Conservation (phyloP, 2,888 invertebrate genomes). For the Euzophera pinguis region DNA sequence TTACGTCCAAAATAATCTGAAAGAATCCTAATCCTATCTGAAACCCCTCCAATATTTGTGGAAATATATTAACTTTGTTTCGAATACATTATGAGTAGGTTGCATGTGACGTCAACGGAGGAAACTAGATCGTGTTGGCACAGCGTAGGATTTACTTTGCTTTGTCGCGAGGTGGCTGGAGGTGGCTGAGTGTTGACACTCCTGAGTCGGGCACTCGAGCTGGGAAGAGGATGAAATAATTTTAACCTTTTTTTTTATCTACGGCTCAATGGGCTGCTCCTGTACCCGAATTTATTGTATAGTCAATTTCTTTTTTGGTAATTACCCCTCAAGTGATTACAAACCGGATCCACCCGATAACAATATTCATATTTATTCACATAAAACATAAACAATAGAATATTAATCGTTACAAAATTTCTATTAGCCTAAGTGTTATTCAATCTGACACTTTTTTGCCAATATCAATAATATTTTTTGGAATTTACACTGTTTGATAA, state of each 20-base stretch:
- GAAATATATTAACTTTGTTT: conserved; percentile 9
- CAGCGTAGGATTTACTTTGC: conserved; percentile 29
- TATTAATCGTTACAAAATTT: too few species aligned
- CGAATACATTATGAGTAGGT: background rate
- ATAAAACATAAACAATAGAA: too few species aligned
- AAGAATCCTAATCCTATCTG: background rate
- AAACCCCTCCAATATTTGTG: conserved; percentile 2
- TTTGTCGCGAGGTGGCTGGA: conserved; percentile 5
- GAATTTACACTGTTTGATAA: too few species aligned
- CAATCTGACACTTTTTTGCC: too few species aligned
- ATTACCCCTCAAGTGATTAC: too few species aligned
- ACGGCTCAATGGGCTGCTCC: too few species aligned
- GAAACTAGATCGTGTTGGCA: conserved; percentile 34
- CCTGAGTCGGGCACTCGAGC: background rate
- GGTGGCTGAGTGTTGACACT: conserved; percentile 1
- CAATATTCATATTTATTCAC: too few species aligned
- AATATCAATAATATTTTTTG: too few species aligned
- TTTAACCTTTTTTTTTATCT: background rate
- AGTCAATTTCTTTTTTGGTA: background rate
- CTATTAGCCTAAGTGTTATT: too few species aligned
- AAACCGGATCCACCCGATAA: too few species aligned
- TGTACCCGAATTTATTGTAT: background rate
- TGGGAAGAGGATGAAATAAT: conserved; percentile 12
- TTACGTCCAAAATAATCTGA: background rate
- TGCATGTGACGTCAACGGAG: conserved; percentile 22